Conservation (phyloP, 2,888 invertebrate genomes). For the Disparrhopalites patrizii region DNA sequence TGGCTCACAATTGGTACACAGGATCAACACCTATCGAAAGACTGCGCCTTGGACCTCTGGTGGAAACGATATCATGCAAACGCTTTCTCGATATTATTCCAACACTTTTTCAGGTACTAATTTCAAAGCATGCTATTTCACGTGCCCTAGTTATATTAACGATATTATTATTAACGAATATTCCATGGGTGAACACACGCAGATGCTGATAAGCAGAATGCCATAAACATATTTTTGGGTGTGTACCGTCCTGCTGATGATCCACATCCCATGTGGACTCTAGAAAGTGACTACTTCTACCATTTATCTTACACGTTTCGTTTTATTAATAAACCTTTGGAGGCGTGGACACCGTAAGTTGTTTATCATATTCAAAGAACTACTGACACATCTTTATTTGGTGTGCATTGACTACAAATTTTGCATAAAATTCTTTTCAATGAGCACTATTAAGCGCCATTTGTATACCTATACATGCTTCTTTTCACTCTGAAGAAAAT, state of each 20-base stretch:
- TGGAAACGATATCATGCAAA: constrained; percentile 98
- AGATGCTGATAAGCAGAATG: constrained; percentile 97
- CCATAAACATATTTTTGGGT: constrained; percentile 92
- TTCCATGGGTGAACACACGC: constrained; percentile 53
- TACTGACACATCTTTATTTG: no score
- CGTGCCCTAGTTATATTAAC: background rate
- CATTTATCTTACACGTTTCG: constrained; percentile 45
- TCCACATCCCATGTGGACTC: constrained; percentile 40
- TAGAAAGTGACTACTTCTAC: constrained; percentile 45
- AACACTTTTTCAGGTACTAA: constrained; percentile 82
- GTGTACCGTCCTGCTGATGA: constrained; percentile 44
- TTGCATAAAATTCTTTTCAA: no score
- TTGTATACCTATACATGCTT: no score
- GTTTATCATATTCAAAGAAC: no score
- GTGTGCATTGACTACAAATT: no score
- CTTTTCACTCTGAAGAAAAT: no score
- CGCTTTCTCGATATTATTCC: constrained; percentile 93
- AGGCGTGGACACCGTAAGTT: constrained; percentile 32
- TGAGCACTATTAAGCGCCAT: no score
- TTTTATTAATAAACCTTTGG: constrained; percentile 31
- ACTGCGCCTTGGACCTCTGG: constrained; percentile 95
- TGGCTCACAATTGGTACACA: constrained; percentile 95
- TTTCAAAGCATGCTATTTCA: no score
- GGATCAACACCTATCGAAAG: constrained; percentile 75
- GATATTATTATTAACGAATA: background rate